Evolutionary conservation across 2,797 vertebrate genomes (phyloP), one percentile per base, ranked within the genome.

Genomic region (Kryptolebias ocellatus): DNA sequence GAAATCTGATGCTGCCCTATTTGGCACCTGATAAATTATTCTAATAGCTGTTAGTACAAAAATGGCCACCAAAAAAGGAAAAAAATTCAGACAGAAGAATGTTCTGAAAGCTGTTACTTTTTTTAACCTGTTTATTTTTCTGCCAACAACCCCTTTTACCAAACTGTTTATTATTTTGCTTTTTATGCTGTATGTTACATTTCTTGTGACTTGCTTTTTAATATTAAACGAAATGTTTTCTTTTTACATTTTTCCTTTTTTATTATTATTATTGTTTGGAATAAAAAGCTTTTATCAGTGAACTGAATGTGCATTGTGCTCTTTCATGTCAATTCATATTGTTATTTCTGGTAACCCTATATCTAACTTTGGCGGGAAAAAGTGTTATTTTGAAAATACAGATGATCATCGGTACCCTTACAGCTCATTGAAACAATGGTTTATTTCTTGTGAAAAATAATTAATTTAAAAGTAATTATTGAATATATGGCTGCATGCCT

Each of bases 81-180:
- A 67, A 29, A 28, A 16, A 74, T 74, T 53, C 56, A 8, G 51
- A 64, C 14, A 16, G n/a, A 76, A 50, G 51, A 62, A 66, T 60
- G 53, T 74, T 79, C 70, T 66, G 55, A 53, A 78, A 88, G 83
- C 90, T 92, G 91, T 93, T 93, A 93, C 87, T 89, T 69, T 72
- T 4, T 53, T 64, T 67, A 53, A 72, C 54, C 18, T 72, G 52
- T 50, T 74, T 81, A 61, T 63, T 59, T 77, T 71, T 76, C 49
- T 73, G 45, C 63, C 37, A 53, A 53, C 56, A 63, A n/a, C 61
- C 61, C 31, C 20, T 24, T 60, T 53, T 55, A 17, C 45, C 37
- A 67, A 71, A 27, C 28, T 64, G 74, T 80, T 75, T 85, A 76
- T 85, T 83, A 1, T 24, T 79, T 74, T 59, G 17, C 44, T 66